Percentiles rank a stretch among this genome's conserved stretches.
Evolutionary conservation across 2,113 vertebrate species (phyloP).

Genomic region (Embiotoca jacksoni): DNA sequence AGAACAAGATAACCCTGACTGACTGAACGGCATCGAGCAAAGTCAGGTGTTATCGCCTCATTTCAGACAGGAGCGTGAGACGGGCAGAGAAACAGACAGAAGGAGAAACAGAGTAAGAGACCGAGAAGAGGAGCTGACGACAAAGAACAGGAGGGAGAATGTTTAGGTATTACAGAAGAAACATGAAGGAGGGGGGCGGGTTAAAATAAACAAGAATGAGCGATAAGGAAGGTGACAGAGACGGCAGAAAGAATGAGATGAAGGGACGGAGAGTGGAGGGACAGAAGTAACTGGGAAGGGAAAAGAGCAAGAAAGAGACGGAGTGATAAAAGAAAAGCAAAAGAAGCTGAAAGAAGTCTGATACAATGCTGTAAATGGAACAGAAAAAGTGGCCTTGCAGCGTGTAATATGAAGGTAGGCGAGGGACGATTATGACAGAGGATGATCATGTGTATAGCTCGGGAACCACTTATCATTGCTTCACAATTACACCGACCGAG

Average conservation of each 20-base stretch:
- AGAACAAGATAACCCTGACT: slow-evolving; percentile 79
- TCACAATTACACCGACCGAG: background rate
- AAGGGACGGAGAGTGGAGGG: background rate
- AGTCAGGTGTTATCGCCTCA: slow-evolving; percentile 64
- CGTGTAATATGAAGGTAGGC: background rate
- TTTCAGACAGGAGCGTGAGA: slow-evolving; percentile 36
- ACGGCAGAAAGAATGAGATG: background rate
- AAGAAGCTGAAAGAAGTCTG: background rate
- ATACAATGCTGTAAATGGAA: background rate
- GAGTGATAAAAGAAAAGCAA: too few species aligned
- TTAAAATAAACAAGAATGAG: background rate
- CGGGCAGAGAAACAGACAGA: background rate
- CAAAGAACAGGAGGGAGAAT: background rate
- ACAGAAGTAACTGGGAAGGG: background rate
- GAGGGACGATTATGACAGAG: background rate
- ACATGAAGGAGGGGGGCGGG: background rate
- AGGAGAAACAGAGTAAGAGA: background rate
- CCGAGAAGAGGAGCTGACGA: background rate
- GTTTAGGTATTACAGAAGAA: background rate
- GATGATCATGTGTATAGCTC: background rate
- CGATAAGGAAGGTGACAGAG: background rate
- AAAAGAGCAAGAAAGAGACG: background rate
- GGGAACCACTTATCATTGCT: background rate
- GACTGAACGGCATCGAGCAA: slow-evolving; percentile 47
- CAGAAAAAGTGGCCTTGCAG: background rate